These are phyloP conservation scores for human (Homo sapiens) DNA, from an alignment of 2,113 vertebrate species.

Conservation along the genomic window DNA sequence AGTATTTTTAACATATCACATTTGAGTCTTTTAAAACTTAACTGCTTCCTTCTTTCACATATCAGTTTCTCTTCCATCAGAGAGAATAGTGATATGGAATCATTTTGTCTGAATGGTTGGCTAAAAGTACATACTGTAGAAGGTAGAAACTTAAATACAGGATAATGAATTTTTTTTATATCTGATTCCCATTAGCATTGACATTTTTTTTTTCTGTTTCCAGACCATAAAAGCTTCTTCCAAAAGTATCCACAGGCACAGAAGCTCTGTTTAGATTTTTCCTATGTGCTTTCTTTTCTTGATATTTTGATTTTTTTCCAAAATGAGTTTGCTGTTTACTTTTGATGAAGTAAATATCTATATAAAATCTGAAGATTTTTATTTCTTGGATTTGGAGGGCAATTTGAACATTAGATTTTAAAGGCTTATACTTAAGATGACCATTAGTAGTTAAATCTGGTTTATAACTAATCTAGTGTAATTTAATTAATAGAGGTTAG, in stretches of 20 bases:
- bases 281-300: not conserved
- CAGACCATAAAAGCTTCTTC: not conserved
- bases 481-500: not conserved
- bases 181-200: not conserved
- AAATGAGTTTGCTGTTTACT: constrained; percentile 18
- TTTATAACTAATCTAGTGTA: not conserved
- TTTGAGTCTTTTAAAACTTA: not conserved
- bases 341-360: not conserved
- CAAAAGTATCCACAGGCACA: not conserved
- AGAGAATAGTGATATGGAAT: not conserved
- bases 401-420: constrained; percentile 7
- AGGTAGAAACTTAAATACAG: not conserved
- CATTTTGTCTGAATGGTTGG: not conserved
- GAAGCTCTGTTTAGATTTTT: not conserved
- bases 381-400: not conserved
- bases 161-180: not conserved
- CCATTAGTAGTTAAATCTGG: not conserved
- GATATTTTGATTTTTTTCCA: constrained; percentile 12
- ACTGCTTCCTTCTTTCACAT: not conserved
- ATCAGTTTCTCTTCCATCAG: not conserved
- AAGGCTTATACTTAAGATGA: not conserved
- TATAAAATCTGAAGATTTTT: not conserved
- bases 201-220: not conserved
- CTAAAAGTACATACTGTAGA: not conserved
- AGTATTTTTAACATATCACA: not conserved